These are phyloP conservation scores for Esox niger DNA, from an alignment of 2,113 vertebrate genomes.

Conservation along the genomic window DNA sequence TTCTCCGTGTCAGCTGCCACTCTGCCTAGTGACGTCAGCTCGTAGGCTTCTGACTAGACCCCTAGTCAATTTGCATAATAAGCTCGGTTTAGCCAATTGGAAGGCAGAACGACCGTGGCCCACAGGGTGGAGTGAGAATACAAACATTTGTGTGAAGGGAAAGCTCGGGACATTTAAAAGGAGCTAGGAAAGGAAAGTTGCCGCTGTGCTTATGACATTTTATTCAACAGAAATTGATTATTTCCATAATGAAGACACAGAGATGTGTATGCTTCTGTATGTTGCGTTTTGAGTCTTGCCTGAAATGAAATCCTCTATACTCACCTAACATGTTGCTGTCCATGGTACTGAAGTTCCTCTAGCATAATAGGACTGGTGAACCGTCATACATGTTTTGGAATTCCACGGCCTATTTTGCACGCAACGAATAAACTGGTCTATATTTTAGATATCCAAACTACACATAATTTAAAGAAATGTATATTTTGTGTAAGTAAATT, in stretches of 20 bases:
- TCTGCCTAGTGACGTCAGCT: conserved; percentile 63
- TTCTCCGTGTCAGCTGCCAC: conserved; percentile 53
- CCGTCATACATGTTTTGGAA: background rate
- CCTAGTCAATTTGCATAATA: conserved; percentile 63
- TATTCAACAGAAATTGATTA: background rate
- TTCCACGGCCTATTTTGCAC: too few species aligned
- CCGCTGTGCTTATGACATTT: background rate
- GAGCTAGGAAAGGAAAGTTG: conserved; percentile 26
- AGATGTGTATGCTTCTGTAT: background rate
- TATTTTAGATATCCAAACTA: too few species aligned
- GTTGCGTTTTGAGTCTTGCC: background rate
- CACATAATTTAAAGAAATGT: too few species aligned
- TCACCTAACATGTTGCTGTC: conserved; percentile 62
- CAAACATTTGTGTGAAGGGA: conserved; percentile 65
- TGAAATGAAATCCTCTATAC: background rate
- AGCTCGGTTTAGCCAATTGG: conserved; percentile 53
- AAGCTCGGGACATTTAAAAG: conserved; percentile 47
- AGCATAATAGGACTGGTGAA: too few species aligned
- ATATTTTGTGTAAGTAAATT: too few species aligned
- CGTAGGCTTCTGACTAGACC: conserved; percentile 45
- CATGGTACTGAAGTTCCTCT: conserved; percentile 61
- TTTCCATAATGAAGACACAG: background rate
- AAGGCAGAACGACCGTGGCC: conserved; percentile 42
- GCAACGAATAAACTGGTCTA: too few species aligned
- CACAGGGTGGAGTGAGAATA: conserved; percentile 62